These are phyloP conservation scores for Drosophila equinoxialis DNA, from an alignment of 1,140 invertebrate species.

Conservation along the genomic window DNA sequence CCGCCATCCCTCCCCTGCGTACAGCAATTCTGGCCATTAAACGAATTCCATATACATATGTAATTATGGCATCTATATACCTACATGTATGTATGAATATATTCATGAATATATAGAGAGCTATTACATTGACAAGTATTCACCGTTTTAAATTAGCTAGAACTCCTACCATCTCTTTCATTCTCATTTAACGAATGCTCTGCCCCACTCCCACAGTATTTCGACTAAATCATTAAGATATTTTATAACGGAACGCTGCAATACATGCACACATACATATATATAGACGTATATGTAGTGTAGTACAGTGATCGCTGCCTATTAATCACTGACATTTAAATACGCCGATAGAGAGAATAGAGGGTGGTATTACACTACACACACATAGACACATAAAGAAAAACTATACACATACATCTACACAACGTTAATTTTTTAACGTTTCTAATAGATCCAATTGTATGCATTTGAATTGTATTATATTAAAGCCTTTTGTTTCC, in stretches of 20 bases:
- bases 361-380: slow-evolving; percentile 5
- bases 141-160: neutral
- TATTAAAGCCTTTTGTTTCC: slow-evolving; percentile 38
- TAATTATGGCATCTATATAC: too few relatives aligned
- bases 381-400: neutral
- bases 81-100: neutral
- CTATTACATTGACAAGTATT: neutral
- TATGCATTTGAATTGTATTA: slow-evolving; percentile 50
- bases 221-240: slow-evolving; percentile 17
- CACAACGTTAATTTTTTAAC: slow-evolving; percentile 20
- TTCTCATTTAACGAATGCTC: slow-evolving; percentile 30
- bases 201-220: neutral
- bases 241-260: slow-evolving; percentile 16
- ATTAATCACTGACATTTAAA: neutral
- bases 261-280: neutral
- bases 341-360: slow-evolving; percentile 9
- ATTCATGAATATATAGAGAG: neutral
- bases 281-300: neutral
- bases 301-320: neutral
- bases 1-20: neutral
- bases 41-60: neutral
- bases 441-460: slow-evolving; percentile 36
- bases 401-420: slow-evolving; percentile 14
- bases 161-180: slow-evolving; percentile 39
- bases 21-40: neutral